Conservation (phyloP, 2,888 invertebrate species). For the Aspidiotus destructor region DNA sequence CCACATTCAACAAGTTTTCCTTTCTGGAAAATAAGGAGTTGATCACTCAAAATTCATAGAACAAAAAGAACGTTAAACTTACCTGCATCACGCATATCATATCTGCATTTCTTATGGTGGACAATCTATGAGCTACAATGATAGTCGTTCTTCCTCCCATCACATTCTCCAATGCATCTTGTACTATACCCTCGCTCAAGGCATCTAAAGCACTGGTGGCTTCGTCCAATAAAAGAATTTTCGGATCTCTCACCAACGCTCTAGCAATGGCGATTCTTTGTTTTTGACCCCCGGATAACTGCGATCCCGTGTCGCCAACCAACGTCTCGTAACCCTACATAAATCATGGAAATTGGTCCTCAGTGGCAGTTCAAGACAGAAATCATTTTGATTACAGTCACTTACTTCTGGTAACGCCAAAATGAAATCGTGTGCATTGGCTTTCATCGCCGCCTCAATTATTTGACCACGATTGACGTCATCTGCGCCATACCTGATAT, state of each 20-base stretch:
- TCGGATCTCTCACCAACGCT: slow-evolving; percentile 69
- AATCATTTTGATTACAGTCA: neutral
- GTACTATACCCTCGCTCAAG: slow-evolving; percentile 75
- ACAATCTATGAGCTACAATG: slow-evolving; percentile 44
- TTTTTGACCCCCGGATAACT: slow-evolving; percentile 79
- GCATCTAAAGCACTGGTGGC: slow-evolving; percentile 84
- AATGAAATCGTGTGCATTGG: slow-evolving; percentile 43
- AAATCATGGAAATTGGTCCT: neutral
- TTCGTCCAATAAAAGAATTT: slow-evolving; percentile 70
- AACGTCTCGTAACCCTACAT: slow-evolving; percentile 66
- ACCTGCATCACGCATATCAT: slow-evolving; percentile 73
- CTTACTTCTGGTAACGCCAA: slow-evolving; percentile 36
- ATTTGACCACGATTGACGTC: slow-evolving; percentile 41
- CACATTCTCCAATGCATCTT: slow-evolving; percentile 62
- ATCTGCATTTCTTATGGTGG: slow-evolving; percentile 43
- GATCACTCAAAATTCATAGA: neutral
- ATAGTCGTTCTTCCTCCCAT: slow-evolving; percentile 43
- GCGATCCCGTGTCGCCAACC: slow-evolving; percentile 74
- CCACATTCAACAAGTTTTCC: slow-evolving; percentile 63
- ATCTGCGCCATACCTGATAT: slow-evolving; percentile 49
- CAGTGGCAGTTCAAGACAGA: neutral
- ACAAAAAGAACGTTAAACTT: neutral
- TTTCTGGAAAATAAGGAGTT: slow-evolving; percentile 50
- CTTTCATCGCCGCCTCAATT: slow-evolving; percentile 42
- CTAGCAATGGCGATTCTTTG: slow-evolving; percentile 84